phyloP scores from a whole-genome alignment of 2,888 invertebrate species.

The Drosophila nr. perissopoda region DNA sequence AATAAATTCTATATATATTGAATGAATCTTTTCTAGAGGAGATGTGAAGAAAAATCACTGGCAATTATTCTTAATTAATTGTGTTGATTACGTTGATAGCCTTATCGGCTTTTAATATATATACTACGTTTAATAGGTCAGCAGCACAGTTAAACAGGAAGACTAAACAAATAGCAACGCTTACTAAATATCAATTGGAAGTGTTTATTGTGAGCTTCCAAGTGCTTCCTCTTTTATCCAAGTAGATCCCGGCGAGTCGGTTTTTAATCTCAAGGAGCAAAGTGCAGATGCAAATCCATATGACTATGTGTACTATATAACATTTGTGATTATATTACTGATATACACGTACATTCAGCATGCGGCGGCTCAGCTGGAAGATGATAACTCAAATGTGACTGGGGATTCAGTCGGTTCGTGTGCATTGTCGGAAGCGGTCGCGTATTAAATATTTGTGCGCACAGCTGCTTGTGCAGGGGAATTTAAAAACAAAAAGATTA shows the following conservation, averaged over 20 bases:
- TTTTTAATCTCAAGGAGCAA: constrained; percentile 42
- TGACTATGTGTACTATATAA: constrained; percentile 20
- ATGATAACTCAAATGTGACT: constrained; percentile 39
- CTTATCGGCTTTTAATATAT: constrained; percentile 1
- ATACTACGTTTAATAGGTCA: background rate
- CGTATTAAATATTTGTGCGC: constrained; percentile 21
- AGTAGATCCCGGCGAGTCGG: constrained; percentile 10
- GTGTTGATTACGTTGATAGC: background rate
- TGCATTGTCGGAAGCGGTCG: constrained; percentile 54
- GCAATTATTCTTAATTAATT: background rate
- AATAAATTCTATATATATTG: constrained; percentile 8
- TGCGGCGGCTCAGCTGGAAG: constrained; percentile 32
- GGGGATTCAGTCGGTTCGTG: constrained; percentile 48
- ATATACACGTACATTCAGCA: constrained; percentile 10
- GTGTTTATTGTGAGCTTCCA: background rate
- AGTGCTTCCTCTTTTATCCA: constrained; percentile 13
- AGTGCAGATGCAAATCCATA: constrained; percentile 35
- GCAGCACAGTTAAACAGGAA: background rate
- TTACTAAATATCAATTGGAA: background rate
- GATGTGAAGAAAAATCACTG: background rate
- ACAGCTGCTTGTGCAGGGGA: constrained; percentile 4
- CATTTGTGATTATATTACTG: constrained; percentile 45
- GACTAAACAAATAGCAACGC: background rate
- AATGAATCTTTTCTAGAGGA: background rate
- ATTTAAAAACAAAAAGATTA: constrained; percentile 52